These are phyloP conservation scores for Heliconius sara DNA, from an alignment of 2,888 invertebrate genomes.

Conservation along the genomic window DNA sequence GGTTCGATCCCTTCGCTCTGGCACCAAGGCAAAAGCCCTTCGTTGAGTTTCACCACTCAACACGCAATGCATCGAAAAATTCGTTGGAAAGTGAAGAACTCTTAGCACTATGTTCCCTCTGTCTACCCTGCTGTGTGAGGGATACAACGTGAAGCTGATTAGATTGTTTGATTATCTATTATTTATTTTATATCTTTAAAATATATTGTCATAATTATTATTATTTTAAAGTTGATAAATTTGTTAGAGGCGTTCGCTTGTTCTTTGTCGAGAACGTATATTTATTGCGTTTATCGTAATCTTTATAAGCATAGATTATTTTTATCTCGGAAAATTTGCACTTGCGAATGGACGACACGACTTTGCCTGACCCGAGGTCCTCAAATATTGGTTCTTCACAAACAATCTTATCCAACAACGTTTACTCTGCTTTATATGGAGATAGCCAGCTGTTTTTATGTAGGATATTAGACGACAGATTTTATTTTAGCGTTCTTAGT, in stretches of 20 bases:
- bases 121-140: too few relatives aligned
- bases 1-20: too few relatives aligned
- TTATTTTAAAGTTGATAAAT: neutral
- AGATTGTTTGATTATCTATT: too few relatives aligned
- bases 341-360: conserved; percentile 75
- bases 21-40: too few relatives aligned
- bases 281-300: conserved; percentile 67
- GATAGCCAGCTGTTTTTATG: conserved; percentile 47
- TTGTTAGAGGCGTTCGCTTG: neutral
- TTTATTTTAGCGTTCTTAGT: neutral
- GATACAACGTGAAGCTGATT: too few relatives aligned
- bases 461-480: conserved; percentile 41
- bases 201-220: conserved; percentile 1
- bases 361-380: conserved; percentile 74
- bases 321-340: conserved; percentile 82
- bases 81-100: too few relatives aligned
- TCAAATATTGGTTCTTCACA: conserved; percentile 76
- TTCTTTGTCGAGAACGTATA: conserved; percentile 44
- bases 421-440: conserved; percentile 69
- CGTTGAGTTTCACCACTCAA: too few relatives aligned
- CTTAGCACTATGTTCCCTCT: too few relatives aligned
- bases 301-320: conserved; percentile 76
- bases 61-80: too few relatives aligned
- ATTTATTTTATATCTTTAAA: conserved; percentile 1
- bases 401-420: conserved; percentile 78